Base-by-base conservation (phyloP, 1,140 invertebrate species). In the Trigoniulus corallinus region DNA sequence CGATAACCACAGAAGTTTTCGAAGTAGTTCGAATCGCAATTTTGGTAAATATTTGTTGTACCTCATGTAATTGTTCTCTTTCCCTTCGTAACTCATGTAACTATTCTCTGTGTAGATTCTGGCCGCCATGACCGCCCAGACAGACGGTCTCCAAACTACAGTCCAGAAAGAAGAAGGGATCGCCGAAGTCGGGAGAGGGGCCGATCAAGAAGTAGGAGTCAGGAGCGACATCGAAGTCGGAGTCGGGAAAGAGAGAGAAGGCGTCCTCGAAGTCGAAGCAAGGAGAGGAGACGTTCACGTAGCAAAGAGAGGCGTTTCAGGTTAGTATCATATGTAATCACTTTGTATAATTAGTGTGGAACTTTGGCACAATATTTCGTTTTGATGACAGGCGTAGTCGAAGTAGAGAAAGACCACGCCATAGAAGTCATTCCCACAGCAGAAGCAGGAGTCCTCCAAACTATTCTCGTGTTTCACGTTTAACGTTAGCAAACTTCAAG, bases 241-340 rank as follows among this genome's bases (percentile, higher is more conserved):
- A 24, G 23, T 20, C 7, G 7, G 12, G 15, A 25, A 47, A 47
- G n/a, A 7, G 24, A 23, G 7, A 47, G n/a, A 20, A 27, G n/a
- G 4, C 4, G n/a, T 23, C 4, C n/a, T 10, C 15, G 45, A 47
- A 47, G n/a, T n/a, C 45, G 45, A 10, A 7, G 3, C 25, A 7
- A 3, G 7, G n/a, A 20, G n/a, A 25, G n/a, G 23, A 4, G n/a
- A 21, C 24, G 45, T 26, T 44, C 42, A 21, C 7, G 42, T 10
- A 44, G 42, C 42, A 44, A 24, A 44, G 37, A 39, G 37, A 39
- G 18, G 37, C n/a, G n/a, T n/a, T n/a, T n/a, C n/a, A n/a, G n/a
- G n/a, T n/a, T n/a, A n/a, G n/a, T 44, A 18, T 44, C 42, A 7
- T 7, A 44, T 7, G 4, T 7, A 44, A 44, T 7, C 18, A 7